A percentile compares a stretch with the other conserved stretches of the same genome.
Conservation (phyloP, 2,113 vertebrate species). For the Coregonus clupeaformis region DNA sequence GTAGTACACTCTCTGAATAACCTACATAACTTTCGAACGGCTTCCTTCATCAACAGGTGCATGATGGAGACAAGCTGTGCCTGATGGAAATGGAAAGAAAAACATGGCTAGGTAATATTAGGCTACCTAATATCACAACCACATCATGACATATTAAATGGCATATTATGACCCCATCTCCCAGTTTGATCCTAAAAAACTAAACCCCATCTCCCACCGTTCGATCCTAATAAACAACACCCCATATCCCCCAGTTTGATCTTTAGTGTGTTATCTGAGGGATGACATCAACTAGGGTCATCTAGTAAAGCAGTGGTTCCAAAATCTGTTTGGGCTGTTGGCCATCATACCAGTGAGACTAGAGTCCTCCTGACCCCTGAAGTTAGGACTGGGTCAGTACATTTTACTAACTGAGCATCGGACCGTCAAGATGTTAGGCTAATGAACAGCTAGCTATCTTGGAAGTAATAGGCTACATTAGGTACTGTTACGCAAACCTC, state of each 20-base stretch:
- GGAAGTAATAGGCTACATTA: no score
- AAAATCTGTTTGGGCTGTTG: no score
- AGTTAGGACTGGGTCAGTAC: no score
- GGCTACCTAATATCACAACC: not conserved
- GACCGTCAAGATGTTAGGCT: no score
- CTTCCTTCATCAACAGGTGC: conserved; percentile 1
- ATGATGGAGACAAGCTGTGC: conserved; percentile 1
- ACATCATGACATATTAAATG: no score
- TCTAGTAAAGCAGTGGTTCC: no score
- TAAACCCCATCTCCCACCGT: not conserved
- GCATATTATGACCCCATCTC: not conserved
- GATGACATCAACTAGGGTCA: no score
- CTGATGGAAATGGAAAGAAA: not conserved
- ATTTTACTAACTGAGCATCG: no score
- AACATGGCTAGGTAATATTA: not conserved
- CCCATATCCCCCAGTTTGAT: not conserved
- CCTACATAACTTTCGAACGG: not conserved
- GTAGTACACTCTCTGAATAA: not conserved
- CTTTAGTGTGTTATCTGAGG: not conserved
- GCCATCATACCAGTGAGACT: no score
- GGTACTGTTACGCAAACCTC: no score
- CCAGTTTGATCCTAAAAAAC: not conserved
- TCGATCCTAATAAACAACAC: not conserved
- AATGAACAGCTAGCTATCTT: no score
- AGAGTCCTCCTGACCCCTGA: no score